Percentiles rank a stretch among this genome's conserved stretches.
phyloP scores from a whole-genome alignment of 2,113 vertebrate genomes.

The Rhizomys pruinosus region DNA sequence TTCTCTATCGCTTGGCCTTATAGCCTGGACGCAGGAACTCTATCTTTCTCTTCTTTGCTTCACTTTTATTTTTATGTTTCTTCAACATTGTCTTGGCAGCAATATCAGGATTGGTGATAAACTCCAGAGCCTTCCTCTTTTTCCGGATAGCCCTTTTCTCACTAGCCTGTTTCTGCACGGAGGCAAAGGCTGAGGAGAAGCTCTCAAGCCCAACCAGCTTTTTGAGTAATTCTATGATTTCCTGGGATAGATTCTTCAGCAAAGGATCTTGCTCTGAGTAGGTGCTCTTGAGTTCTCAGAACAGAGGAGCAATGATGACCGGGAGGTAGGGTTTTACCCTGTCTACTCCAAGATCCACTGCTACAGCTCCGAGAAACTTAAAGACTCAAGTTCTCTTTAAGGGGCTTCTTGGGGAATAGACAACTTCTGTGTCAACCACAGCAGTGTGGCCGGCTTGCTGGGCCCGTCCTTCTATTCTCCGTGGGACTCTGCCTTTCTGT shows the following conservation, averaged over 20 bases:
- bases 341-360: slow-evolving; percentile 93
- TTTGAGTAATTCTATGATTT: slow-evolving; percentile 96
- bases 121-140: slow-evolving; percentile 93
- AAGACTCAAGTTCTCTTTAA: slow-evolving; percentile 97
- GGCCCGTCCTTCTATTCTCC: slow-evolving; percentile 78
- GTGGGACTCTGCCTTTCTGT: slow-evolving; percentile 37
- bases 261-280: slow-evolving; percentile 96
- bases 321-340: slow-evolving; percentile 91
- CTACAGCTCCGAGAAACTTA: slow-evolving; percentile 96
- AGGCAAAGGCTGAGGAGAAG: slow-evolving; percentile 94
- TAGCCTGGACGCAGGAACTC: slow-evolving; percentile 91
- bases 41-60: slow-evolving; percentile 96
- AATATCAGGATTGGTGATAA: slow-evolving; percentile 95
- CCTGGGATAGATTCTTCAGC: slow-evolving; percentile 96
- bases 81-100: slow-evolving; percentile 97
- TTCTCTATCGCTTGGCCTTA: slow-evolving; percentile 93
- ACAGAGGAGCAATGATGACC: slow-evolving; percentile 92
- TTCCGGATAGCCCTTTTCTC: slow-evolving; percentile 91
- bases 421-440: slow-evolving; percentile 95
- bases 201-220: slow-evolving; percentile 92
- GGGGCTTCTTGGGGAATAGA: slow-evolving; percentile 91
- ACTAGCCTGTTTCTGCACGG: slow-evolving; percentile 93
- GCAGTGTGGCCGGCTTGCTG: slow-evolving; percentile 87
- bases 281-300: slow-evolving; percentile 96
- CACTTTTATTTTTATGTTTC: slow-evolving; percentile 94